Evolutionary conservation across 2,113 vertebrate genomes (phyloP), one percentile per base, ranked within the genome.

Genomic region (Muntiacus muntjak): DNA sequence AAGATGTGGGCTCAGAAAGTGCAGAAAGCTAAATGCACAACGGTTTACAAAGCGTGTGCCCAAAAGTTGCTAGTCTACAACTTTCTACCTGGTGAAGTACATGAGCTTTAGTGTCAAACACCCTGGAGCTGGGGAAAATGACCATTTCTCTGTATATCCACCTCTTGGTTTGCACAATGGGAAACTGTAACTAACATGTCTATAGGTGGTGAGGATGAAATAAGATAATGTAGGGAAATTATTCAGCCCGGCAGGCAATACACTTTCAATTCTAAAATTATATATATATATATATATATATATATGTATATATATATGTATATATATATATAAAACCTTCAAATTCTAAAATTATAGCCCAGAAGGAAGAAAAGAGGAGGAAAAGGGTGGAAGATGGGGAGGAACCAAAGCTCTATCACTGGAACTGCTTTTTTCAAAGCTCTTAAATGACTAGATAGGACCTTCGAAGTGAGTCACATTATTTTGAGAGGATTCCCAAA

Each of bases 21-120:
- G 0, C 6, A 78, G 5, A 57, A 62, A 54, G 17, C 43, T 92
- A 81, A 54, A 45, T 52, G 16, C 9, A 47, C 28, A 21, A 50
- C 0, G 3, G 1, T 91, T 95, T 84, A 54, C n/a, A 54, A 19
- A 45, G 4, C 0, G 0, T 85, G 14, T 82, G 14, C 1, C 36
- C 33, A 0, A 87, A 81, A 19, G 8, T 30, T 54, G 14, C 45
- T 36, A 13, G 43, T 33, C 9, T 19, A 82, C 11, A 43, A 28
- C 23, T 45, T 33, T 54, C 58, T 19, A 33, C 3, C 58, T n/a
- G 5, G 7, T 2, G 1, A n/a, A 62, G 6, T 62, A 1, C 26
- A 28, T 23, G 5, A 58, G 25, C 5, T 92, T 87, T 76, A 30
- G 5, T n/a, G 10, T 79, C 25, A 89, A 55, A 47, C 7, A 86